A percentile compares a stretch with the other conserved stretches of the same genome.
phyloP scores from a whole-genome alignment of 2,888 invertebrate species.

The Dasypolia templi region DNA sequence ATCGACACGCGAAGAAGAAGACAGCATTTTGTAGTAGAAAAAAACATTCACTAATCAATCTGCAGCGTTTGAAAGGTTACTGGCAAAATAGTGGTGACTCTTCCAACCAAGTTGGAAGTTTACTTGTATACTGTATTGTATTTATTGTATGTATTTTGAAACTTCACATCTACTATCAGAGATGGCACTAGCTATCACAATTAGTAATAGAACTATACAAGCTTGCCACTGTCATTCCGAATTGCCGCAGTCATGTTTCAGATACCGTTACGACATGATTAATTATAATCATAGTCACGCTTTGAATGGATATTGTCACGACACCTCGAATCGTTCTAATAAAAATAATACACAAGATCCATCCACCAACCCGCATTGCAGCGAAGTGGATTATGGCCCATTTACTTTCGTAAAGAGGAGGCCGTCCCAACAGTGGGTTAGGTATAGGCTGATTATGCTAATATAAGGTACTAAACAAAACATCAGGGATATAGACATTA shows the following conservation, averaged over 20 bases:
- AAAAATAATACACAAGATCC: constrained; percentile 7
- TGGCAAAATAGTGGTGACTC: neutral
- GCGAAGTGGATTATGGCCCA: neutral
- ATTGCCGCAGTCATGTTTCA: constrained; percentile 26
- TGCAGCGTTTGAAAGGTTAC: neutral
- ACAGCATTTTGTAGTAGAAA: neutral
- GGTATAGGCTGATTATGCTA: neutral
- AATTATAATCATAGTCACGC: constrained; percentile 41
- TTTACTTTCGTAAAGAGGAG: neutral
- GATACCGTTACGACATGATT: constrained; percentile 35
- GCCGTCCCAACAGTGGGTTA: neutral
- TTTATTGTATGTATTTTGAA: too few species aligned
- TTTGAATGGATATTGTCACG: constrained; percentile 45
- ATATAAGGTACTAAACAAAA: constrained; percentile 4
- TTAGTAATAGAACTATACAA: neutral
- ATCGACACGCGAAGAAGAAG: too few species aligned
- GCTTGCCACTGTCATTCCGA: constrained; percentile 22
- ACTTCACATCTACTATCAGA: constrained; percentile 10
- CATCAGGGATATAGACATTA: constrained; percentile 33
- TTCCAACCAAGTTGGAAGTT: neutral
- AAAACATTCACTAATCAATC: neutral
- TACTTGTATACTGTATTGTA: too few species aligned
- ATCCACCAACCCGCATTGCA: neutral
- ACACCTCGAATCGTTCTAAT: constrained; percentile 31
- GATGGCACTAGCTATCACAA: constrained; percentile 26